Evolutionary conservation across 2,888 invertebrate genomes (phyloP).

Genomic region (Acleris laterana): DNA sequence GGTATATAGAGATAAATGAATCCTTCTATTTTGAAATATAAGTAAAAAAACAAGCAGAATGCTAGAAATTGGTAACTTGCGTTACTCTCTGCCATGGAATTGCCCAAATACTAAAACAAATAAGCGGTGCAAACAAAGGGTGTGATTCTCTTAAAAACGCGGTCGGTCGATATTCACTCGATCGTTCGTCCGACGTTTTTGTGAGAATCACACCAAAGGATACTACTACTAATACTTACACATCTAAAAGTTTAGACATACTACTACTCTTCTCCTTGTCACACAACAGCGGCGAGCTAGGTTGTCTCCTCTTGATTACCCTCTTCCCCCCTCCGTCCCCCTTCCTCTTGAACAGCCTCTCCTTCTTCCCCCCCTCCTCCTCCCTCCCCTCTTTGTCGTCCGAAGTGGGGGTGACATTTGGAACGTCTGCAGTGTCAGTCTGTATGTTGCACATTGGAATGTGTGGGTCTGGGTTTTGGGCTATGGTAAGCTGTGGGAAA

Average conservation of each 20-base stretch:
- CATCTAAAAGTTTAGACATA: constrained; percentile 92
- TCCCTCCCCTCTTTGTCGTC: constrained; percentile 84
- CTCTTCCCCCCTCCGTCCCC: constrained; percentile 69
- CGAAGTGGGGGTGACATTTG: constrained; percentile 53
- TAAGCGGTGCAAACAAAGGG: too few relatives aligned
- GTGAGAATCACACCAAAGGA: too few relatives aligned
- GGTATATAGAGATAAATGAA: too few relatives aligned
- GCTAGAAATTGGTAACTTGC: too few relatives aligned
- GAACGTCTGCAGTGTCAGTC: constrained; percentile 35
- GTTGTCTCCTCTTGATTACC: constrained; percentile 66
- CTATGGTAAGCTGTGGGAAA: constrained; percentile 89
- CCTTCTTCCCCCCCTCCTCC: constrained; percentile 55
- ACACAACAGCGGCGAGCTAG: constrained; percentile 74
- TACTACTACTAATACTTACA: constrained; percentile 68
- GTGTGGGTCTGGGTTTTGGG: constrained; percentile 90
- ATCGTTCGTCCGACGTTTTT: too few relatives aligned
- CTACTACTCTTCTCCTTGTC: constrained; percentile 94
- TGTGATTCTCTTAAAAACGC: too few relatives aligned
- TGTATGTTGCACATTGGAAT: constrained; percentile 45
- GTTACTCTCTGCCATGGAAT: too few relatives aligned
- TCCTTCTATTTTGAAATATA: too few relatives aligned
- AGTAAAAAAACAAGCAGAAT: too few relatives aligned
- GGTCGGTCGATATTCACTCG: too few relatives aligned
- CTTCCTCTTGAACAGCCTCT: constrained; percentile 76
- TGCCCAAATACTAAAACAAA: too few relatives aligned